Percentiles rank a stretch among this genome's conserved stretches.
Evolutionary conservation across 2,797 vertebrate genomes (phyloP).

Genomic region (Crypturellus tataupa): DNA sequence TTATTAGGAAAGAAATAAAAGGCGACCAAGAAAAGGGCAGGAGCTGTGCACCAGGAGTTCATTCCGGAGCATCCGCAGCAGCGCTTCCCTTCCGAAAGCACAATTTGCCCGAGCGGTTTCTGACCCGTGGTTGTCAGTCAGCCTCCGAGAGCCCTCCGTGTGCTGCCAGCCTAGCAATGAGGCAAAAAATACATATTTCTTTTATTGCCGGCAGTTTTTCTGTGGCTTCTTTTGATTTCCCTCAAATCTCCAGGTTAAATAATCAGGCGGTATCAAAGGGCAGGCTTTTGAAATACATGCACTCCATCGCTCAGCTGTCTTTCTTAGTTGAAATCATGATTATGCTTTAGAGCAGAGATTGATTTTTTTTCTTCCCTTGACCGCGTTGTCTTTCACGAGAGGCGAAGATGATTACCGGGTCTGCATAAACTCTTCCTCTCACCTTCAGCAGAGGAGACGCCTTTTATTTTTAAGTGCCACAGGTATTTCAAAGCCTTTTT

Average conservation of each 20-base stretch:
- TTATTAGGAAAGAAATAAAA: conserved; percentile 71
- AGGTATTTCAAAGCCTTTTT: conserved; percentile 15
- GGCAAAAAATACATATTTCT: conserved; percentile 43
- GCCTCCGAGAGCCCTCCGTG: neutral
- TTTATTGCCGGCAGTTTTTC: conserved; percentile 38
- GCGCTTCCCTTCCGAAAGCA: conserved; percentile 9
- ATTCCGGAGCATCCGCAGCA: conserved; percentile 34
- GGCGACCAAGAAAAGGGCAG: conserved; percentile 15
- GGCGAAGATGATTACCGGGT: neutral
- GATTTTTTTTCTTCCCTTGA: conserved; percentile 57
- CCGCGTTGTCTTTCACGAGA: neutral
- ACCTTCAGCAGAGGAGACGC: neutral
- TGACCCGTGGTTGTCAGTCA: neutral
- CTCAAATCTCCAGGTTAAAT: conserved; percentile 36
- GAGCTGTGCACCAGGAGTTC: neutral
- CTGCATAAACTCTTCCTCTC: neutral
- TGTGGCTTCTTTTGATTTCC: neutral
- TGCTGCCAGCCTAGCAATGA: neutral
- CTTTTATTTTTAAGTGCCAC: conserved; percentile 2
- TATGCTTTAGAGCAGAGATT: conserved; percentile 40
- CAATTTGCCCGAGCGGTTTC: neutral
- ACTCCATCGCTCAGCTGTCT: neutral
- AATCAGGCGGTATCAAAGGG: conserved; percentile 41
- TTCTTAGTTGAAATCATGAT: conserved; percentile 32
- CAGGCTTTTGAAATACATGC: conserved; percentile 20